phyloP scores from a whole-genome alignment of 2,888 invertebrate species.

The Eumerus sabulonum region DNA sequence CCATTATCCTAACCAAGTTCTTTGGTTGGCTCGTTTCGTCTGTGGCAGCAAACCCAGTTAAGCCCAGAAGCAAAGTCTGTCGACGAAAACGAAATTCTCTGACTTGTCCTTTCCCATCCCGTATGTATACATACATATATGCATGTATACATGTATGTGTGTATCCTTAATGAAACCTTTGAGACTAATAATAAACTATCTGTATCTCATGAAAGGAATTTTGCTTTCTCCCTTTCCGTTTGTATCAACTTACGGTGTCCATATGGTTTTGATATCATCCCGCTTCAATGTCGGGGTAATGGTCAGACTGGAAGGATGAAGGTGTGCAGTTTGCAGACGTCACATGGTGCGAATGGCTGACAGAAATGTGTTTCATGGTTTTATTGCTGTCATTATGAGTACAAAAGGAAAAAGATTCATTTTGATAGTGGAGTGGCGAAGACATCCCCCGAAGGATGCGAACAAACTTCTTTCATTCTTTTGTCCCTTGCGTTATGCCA shows the following conservation, averaged over 20 bases:
- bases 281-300: slow-evolving; percentile 40
- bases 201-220: slow-evolving; percentile 30
- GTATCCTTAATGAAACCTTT: slow-evolving; percentile 59
- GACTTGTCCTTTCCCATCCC: slow-evolving; percentile 13
- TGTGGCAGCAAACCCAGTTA: slow-evolving; percentile 20
- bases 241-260: slow-evolving; percentile 21
- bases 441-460: slow-evolving; percentile 60
- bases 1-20: slow-evolving; percentile 30
- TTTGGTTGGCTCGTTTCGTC: slow-evolving; percentile 30
- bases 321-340: slow-evolving; percentile 50
- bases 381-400: slow-evolving; percentile 59
- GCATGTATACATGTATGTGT: slow-evolving; percentile 1
- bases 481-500: slow-evolving; percentile 12
- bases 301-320: slow-evolving; percentile 36
- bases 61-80: slow-evolving; percentile 38
- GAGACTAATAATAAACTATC: slow-evolving; percentile 60
- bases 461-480: slow-evolving; percentile 30
- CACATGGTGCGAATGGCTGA: slow-evolving; percentile 56
- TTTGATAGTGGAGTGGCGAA: slow-evolving; percentile 53
- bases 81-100: slow-evolving; percentile 38
- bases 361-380: slow-evolving; percentile 66
- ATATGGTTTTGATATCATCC: slow-evolving; percentile 16
- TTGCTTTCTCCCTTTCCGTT: slow-evolving; percentile 16
- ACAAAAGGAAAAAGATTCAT: slow-evolving; percentile 36
- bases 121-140: slow-evolving; percentile 4